Evolutionary conservation across 2,113 vertebrate genomes (phyloP), one percentile per base, ranked within the genome.

Genomic region (Passer domesticus): DNA sequence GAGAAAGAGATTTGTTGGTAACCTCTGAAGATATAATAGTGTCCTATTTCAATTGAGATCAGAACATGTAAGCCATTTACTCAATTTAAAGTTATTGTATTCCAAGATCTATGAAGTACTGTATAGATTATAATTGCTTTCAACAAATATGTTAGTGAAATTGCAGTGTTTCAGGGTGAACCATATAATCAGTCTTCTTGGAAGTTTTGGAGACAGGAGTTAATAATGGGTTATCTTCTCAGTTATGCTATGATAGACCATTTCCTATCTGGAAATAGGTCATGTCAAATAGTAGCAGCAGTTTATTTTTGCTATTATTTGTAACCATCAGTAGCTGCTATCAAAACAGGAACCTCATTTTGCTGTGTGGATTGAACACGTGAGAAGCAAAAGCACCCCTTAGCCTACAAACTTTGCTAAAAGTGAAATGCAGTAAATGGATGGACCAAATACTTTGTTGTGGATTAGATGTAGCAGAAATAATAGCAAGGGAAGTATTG

Each of bases 201-300:
- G 95, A 97, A 95, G 83, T 93, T 96, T 90, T 92, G 72, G 92
- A 96, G 90, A 93, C 94, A 93, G 89, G 58, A 96, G 92, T 96
- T 96, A 97, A 96, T 96, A 97, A 95, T 84, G 95, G 96, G 90
- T 96, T 95, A 92, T 96, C 92, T 92, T 96, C 90, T 86, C 92
- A 90, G 95, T 94, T 96, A 89, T 8, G 9, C 77, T 84, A 81
- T 95, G 93, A 86, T 78, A 92, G 92, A 88, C 96, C 90, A 95
- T 96, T 96, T 97, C 90, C 95, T 92, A 96, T 95, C 88, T 96
- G 96, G 93, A 96, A 96, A 95, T 93, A 92, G 95, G 90, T 97
- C 94, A 87, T 60, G 90, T 95, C 93, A 87, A 96, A 95, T 81
- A 95, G 93, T 87, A 89, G 80, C 69, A 96, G 83, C 44, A 92